Percentiles rank a stretch among this genome's conserved stretches.
Conservation (phyloP, 2,888 invertebrate species). For the Drosophila lutescens region DNA sequence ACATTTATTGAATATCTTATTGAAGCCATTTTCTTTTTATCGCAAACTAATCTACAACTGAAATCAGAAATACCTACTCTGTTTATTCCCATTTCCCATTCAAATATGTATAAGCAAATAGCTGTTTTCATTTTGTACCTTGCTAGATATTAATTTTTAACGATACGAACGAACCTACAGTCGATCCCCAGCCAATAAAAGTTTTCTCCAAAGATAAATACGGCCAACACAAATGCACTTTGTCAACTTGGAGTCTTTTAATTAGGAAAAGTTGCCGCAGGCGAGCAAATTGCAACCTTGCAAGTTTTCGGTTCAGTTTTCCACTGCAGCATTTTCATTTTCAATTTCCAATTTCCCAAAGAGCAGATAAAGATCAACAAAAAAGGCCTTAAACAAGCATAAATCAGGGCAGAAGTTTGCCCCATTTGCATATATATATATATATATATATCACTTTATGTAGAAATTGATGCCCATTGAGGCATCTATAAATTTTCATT, state of each 20-base stretch:
- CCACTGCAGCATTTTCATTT: conserved; percentile 22
- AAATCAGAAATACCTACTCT: too few species aligned
- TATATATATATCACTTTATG: conserved; percentile 5
- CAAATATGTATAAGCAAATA: neutral
- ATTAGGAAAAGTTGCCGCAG: conserved; percentile 40
- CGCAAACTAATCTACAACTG: too few species aligned
- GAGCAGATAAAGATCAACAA: conserved; percentile 37
- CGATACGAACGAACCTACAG: neutral
- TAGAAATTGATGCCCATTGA: conserved; percentile 10
- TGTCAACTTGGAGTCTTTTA: conserved; percentile 37
- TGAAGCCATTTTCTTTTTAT: too few species aligned
- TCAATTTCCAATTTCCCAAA: conserved; percentile 25
- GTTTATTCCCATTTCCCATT: too few species aligned
- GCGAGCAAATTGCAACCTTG: conserved; percentile 23
- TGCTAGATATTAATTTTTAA: neutral
- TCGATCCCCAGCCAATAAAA: conserved; percentile 21
- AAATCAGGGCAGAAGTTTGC: conserved; percentile 23
- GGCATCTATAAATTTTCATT: conserved; percentile 46
- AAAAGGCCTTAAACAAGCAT: conserved; percentile 30
- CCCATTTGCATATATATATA: neutral
- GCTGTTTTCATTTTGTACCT: neutral
- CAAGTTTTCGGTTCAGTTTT: conserved; percentile 6
- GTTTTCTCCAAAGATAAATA: conserved; percentile 24
- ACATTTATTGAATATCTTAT: too few species aligned
- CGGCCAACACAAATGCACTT: conserved; percentile 33